Evolutionary conservation across 2,888 invertebrate species (phyloP).

Genomic region (Eubasilissa splendida): DNA sequence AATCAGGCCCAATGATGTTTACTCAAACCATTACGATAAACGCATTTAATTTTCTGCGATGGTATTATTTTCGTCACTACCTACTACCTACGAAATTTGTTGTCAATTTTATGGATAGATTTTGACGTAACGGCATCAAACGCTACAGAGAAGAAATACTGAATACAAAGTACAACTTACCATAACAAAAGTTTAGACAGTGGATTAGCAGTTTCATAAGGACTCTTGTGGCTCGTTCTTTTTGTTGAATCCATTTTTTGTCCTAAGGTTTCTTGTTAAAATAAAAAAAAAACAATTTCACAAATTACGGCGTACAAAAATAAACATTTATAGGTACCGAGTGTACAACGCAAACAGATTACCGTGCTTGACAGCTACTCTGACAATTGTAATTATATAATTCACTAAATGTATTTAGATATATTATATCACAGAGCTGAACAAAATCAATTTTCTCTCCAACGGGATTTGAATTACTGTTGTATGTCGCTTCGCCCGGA

Average conservation of each 20-base stretch:
- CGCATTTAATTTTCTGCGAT: no score
- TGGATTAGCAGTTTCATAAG: constrained; percentile 49
- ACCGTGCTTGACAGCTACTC: background rate
- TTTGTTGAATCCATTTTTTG: constrained; percentile 53
- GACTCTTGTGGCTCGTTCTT: constrained; percentile 44
- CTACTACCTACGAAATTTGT: no score
- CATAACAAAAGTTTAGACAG: constrained; percentile 49
- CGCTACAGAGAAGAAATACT: no score
- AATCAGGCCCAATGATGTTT: no score
- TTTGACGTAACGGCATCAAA: no score
- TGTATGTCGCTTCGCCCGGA: background rate
- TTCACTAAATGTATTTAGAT: constrained; percentile 12
- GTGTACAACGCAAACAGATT: background rate
- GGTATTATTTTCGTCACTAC: no score
- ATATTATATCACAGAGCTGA: constrained; percentile 21
- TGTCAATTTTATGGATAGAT: no score
- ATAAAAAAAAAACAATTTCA: constrained; percentile 8
- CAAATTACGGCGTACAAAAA: background rate
- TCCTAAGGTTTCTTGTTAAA: background rate
- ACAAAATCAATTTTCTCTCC: constrained; percentile 2
- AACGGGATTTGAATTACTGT: constrained; percentile 9
- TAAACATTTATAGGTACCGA: background rate
- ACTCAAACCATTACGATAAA: no score
- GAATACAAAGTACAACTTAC: constrained; percentile 30
- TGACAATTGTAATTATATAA: constrained; percentile 3